Percentiles rank a stretch among this genome's conserved stretches.
These are phyloP conservation scores for Heliconius cydno DNA, from an alignment of 2,888 invertebrate species.

Conservation along the genomic window DNA sequence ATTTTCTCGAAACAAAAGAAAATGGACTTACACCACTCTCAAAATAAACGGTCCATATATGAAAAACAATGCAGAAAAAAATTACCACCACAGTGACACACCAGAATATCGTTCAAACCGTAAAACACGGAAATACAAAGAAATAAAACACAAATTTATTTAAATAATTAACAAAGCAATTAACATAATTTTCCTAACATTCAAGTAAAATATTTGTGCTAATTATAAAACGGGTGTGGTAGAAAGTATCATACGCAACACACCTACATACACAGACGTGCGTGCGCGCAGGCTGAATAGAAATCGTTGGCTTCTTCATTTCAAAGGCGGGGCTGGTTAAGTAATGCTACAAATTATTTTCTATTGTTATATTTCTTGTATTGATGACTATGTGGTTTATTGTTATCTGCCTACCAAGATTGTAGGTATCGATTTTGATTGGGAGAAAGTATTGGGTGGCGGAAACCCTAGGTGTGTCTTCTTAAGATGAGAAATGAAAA, in stretches of 20 bases:
- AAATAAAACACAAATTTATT: constrained; percentile 1
- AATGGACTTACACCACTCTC: too few species aligned
- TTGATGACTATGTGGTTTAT: neutral
- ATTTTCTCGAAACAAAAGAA: too few species aligned
- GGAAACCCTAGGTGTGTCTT: neutral
- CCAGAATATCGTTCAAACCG: too few species aligned
- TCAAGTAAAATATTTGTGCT: neutral
- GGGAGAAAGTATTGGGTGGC: neutral
- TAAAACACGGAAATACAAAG: neutral
- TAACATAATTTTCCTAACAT: neutral
- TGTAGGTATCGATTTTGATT: neutral
- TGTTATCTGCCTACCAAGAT: neutral
- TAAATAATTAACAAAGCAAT: neutral
- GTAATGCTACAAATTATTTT: constrained; percentile 7
- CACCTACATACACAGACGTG: constrained; percentile 23
- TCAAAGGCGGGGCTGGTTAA: constrained; percentile 19
- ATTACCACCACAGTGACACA: too few species aligned
- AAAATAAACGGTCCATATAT: too few species aligned
- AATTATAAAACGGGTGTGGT: constrained; percentile 23
- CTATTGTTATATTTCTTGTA: constrained; percentile 12
- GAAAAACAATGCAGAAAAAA: too few species aligned
- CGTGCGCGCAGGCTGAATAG: constrained; percentile 70
- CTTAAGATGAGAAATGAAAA: neutral
- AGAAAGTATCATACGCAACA: constrained; percentile 41
- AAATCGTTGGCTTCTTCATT: constrained; percentile 66